Conservation (phyloP, 2,888 invertebrate genomes). For the Physocephala rufipes region DNA sequence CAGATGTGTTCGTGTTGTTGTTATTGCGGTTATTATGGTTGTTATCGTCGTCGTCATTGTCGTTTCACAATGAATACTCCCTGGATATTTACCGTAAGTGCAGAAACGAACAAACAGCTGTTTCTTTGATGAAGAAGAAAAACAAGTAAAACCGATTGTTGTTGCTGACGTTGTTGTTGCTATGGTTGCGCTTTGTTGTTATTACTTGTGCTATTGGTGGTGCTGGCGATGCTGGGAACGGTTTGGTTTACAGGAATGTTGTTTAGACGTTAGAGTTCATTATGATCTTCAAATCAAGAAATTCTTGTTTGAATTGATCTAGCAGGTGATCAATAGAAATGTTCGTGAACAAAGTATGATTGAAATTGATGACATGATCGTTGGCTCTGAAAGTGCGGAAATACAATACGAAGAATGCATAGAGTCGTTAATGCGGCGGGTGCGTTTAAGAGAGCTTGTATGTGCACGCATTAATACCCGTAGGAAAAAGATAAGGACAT, state of each 20-base stretch:
- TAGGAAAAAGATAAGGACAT: no score
- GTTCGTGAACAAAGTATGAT: background rate
- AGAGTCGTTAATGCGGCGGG: no score
- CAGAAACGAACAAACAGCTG: slow-evolving; percentile 1
- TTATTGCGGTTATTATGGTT: background rate
- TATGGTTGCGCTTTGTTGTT: no score
- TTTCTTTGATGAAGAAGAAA: background rate
- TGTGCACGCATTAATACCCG: no score
- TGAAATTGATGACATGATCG: slow-evolving; percentile 5
- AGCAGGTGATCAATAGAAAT: slow-evolving; percentile 9
- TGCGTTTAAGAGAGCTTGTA: no score
- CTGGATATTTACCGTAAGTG: background rate
- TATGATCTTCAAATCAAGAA: background rate
- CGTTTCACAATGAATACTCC: background rate
- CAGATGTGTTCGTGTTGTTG: background rate
- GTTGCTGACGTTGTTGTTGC: background rate
- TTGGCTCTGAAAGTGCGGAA: slow-evolving; percentile 13
- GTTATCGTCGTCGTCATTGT: no score
- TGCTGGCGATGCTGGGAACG: background rate
- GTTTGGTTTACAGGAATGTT: slow-evolving; percentile 6
- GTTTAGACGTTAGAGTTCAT: slow-evolving; percentile 2
- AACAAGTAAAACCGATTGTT: background rate
- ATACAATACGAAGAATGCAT: background rate
- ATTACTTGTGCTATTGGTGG: no score
- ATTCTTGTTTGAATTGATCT: background rate